Conservation (phyloP, 2,797 vertebrate genomes). For the Urophycis tenuis region DNA sequence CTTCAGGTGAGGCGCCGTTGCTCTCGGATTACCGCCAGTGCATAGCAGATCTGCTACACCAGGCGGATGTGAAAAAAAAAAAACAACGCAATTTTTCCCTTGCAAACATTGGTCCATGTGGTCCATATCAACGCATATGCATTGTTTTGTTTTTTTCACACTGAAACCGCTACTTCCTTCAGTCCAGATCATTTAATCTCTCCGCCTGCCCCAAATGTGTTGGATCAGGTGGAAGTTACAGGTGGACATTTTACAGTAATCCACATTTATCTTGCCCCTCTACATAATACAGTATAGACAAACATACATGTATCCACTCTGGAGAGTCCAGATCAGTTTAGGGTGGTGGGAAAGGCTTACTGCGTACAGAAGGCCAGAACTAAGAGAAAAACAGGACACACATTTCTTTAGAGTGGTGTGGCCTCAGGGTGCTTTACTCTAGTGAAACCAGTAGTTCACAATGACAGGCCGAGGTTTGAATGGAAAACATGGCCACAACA, state of each 20-base stretch:
- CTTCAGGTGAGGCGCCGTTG: constrained; percentile 73
- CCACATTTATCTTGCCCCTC: neutral
- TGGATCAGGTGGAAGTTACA: neutral
- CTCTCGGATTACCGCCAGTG: neutral
- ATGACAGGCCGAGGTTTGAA: neutral
- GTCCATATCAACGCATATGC: neutral
- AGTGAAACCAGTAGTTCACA: neutral
- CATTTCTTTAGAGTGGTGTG: neutral
- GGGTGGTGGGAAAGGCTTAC: neutral
- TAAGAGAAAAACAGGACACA: neutral
- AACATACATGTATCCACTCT: neutral
- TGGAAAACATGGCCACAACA: neutral
- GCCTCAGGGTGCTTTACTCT: neutral
- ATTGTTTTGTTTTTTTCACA: neutral
- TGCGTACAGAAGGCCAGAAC: neutral
- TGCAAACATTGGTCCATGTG: neutral
- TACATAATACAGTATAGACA: neutral
- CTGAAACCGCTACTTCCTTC: neutral
- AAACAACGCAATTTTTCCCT: neutral
- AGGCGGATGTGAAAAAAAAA: neutral
- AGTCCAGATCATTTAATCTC: neutral
- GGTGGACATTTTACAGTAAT: neutral
- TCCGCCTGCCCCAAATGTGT: neutral
- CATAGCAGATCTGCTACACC: neutral
- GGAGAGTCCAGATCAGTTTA: neutral